Evolutionary conservation across 2,888 invertebrate species (phyloP), one percentile per base, ranked within the genome.

Genomic region (Lycaena phlaeas): DNA sequence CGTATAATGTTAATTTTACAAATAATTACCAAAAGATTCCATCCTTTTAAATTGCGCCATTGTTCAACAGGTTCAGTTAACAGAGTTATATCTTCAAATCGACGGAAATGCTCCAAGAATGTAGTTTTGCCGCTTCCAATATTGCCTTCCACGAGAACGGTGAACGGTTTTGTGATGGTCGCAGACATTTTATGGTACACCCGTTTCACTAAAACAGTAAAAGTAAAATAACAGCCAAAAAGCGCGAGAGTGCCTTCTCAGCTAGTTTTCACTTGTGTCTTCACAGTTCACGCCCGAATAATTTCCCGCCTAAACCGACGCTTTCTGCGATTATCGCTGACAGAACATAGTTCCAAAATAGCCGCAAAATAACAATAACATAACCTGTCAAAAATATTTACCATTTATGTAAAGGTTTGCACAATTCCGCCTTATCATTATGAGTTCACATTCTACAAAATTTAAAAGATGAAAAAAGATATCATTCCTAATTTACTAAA

Each of bases 41-140:
- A 88, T 27, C 94, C 94, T 41, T 87, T 79, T 1, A 93, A 85
- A 75, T 95, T 88, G 38, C 93, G 87, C 96, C 96, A 96, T 67
- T 90, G 88, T 51, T 94, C 90, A 1, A 95, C 92, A 1, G 96
- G 96, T 67, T 96, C 96, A 1, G 88, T 86, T 34, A 88, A 55
- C 34, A 88, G 63, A 18, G 89, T 88, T 15, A 93, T 88, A 54
- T 92, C 90, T 36, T 90, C 86, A 60, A 89, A 90, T 56, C 90
- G 88, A 39, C 89, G 86, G 64, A 95, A 95, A 77, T 93, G 89
- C 60, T 93, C 90, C 10, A 96, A 68, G 66, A 95, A 94, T 4
- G 95, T 94, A 1, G 95, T 95, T 81, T 96, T 96, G 1, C 95
- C 95, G 63, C 94, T 92, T 15, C 95, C 95, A 58, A 96, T 95